A percentile compares a stretch with the other conserved stretches of the same genome.
Evolutionary conservation across 1,140 invertebrate species (phyloP).

Genomic region (Drosophila burlai): DNA sequence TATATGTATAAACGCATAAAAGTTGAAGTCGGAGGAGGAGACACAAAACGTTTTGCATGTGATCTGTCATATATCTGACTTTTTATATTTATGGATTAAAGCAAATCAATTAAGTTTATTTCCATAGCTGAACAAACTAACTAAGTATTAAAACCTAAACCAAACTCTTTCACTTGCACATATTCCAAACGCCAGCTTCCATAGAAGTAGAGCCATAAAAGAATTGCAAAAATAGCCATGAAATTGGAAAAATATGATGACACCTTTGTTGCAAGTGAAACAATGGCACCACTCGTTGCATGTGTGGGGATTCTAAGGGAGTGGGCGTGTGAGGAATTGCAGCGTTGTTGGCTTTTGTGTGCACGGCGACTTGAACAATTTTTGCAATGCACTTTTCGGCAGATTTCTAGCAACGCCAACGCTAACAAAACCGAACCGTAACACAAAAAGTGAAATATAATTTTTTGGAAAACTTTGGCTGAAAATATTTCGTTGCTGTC

Average conservation of each 20-base stretch:
- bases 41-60: too few relatives aligned
- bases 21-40: too few relatives aligned
- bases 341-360: slow-evolving; percentile 56
- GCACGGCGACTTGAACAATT: slow-evolving; percentile 66
- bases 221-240: slow-evolving; percentile 53
- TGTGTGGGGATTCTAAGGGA: not conserved
- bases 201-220: not conserved
- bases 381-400: slow-evolving; percentile 50
- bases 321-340: not conserved
- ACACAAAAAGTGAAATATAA: slow-evolving; percentile 67
- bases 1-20: too few relatives aligned
- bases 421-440: slow-evolving; percentile 16
- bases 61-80: too few relatives aligned
- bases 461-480: slow-evolving; percentile 67
- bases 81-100: too few relatives aligned
- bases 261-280: slow-evolving; percentile 75
- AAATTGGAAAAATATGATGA: slow-evolving; percentile 82
- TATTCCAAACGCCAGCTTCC: slow-evolving; percentile 28
- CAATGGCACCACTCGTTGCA: slow-evolving; percentile 24
- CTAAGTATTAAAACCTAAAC: slow-evolving; percentile 11
- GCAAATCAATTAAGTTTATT: too few relatives aligned
- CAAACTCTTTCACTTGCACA: slow-evolving; percentile 41
- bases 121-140: slow-evolving; percentile 3
- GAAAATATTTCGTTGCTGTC: slow-evolving; percentile 51
- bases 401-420: slow-evolving; percentile 43